phyloP scores from a whole-genome alignment of 1,140 invertebrate genomes.

The Aphelenchoides besseyi region DNA sequence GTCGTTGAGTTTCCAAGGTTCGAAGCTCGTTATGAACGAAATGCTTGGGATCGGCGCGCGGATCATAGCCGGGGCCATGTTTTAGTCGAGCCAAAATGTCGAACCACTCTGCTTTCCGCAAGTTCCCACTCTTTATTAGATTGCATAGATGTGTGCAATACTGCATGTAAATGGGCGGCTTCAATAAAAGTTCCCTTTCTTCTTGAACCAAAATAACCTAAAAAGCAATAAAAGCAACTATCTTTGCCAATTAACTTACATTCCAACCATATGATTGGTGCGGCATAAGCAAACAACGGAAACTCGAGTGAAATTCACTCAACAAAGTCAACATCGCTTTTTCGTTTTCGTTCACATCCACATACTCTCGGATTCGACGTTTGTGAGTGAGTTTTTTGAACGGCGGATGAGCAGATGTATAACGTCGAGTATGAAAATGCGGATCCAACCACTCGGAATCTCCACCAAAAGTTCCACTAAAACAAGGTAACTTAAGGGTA shows the following conservation, averaged over 20 bases:
- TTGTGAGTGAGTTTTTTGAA: slow-evolving; percentile 7
- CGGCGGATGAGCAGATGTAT: neutral
- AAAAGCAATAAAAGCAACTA: neutral
- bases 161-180: slow-evolving; percentile 12
- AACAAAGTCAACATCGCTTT: neutral
- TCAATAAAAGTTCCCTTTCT: neutral
- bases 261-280: neutral
- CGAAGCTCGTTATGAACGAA: neutral
- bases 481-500: too few relatives aligned
- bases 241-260: neutral
- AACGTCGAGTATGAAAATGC: slow-evolving; percentile 5
- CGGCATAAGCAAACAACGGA: neutral
- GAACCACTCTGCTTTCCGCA: neutral
- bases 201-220: slow-evolving; percentile 5
- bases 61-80: neutral
- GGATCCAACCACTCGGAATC: neutral
- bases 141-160: neutral
- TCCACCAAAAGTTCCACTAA: slow-evolving; percentile 1
- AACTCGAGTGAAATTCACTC: slow-evolving; percentile 2
- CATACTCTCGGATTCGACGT: neutral
- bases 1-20: neutral
- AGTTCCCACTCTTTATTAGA: neutral
- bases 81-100: slow-evolving; percentile 3
- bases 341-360: neutral
- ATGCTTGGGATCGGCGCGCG: neutral